Conservation (phyloP, 2,797 vertebrate species). For the Tiaroga cobitis region DNA sequence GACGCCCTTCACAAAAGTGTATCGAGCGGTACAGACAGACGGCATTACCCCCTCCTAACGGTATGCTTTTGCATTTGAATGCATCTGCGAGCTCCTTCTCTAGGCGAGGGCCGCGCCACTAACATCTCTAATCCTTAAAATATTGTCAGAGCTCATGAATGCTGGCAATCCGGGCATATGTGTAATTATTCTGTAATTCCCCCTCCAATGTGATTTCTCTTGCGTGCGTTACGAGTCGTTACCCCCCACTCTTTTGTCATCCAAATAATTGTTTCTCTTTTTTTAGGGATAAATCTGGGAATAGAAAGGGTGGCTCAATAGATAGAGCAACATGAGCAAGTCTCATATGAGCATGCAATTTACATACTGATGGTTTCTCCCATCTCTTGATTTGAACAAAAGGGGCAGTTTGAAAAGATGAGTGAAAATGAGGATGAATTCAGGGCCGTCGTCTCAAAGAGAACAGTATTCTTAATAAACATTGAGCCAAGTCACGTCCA, state of each 20-base stretch:
- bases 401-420: conserved; percentile 74
- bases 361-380: conserved; percentile 73
- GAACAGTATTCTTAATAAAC: conserved; percentile 57
- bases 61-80: conserved; percentile 89
- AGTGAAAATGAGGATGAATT: conserved; percentile 76
- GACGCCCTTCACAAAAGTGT: conserved; percentile 85
- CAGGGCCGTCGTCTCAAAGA: conserved; percentile 52
- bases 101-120: conserved; percentile 85
- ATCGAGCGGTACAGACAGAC: conserved; percentile 85
- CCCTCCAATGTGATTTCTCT: conserved; percentile 88
- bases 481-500: conserved; percentile 67
- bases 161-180: conserved; percentile 90
- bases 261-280: conserved; percentile 88
- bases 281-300: conserved; percentile 78
- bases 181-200: conserved; percentile 90
- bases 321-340: conserved; percentile 73
- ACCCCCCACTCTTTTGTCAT: conserved; percentile 76
- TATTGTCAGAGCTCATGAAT: conserved; percentile 84
- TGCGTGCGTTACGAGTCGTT: conserved; percentile 81
- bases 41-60: conserved; percentile 86
- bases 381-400: conserved; percentile 65
- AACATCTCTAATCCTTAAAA: conserved; percentile 96
- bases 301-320: conserved; percentile 62
- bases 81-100: conserved; percentile 85
- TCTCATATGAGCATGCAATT: conserved; percentile 72